Evolutionary conservation across 2,797 vertebrate genomes (phyloP).

Genomic region (Falco cherrug): DNA sequence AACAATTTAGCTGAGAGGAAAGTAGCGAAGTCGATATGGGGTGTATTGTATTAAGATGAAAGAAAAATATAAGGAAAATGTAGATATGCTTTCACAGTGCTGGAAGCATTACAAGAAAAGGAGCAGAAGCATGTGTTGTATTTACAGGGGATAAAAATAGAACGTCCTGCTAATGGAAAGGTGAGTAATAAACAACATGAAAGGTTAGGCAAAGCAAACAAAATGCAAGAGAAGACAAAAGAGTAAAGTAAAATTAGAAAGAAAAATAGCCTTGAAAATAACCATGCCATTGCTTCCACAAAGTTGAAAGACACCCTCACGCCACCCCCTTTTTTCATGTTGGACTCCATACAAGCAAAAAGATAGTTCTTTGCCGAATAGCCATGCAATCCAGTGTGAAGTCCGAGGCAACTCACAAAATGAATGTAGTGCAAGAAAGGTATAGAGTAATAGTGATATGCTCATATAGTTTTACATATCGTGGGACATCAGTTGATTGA

Average conservation of each 20-base stretch:
- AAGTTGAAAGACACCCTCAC: background rate
- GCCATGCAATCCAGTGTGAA: fast-evolving
- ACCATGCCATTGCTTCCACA: background rate
- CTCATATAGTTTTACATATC: background rate
- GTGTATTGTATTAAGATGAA: background rate
- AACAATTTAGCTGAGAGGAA: background rate
- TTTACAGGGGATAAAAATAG: conserved; percentile 1
- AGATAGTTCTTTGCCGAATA: background rate
- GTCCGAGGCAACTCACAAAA: background rate
- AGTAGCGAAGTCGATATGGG: background rate
- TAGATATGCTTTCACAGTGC: background rate
- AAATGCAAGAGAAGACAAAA: background rate
- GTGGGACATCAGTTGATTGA: background rate
- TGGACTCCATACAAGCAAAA: background rate
- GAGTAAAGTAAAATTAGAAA: background rate
- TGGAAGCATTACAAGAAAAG: background rate
- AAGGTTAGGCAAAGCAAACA: background rate
- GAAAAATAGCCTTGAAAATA: background rate
- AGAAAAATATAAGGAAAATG: background rate
- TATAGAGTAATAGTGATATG: fast-evolving
- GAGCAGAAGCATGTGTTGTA: background rate
- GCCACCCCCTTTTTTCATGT: fast-evolving
- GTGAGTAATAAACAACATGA: background rate
- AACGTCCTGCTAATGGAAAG: background rate
- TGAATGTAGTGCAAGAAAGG: background rate